phyloP scores from a whole-genome alignment of 2,888 invertebrate species.

The Hermaeophaga mercurialis region DNA sequence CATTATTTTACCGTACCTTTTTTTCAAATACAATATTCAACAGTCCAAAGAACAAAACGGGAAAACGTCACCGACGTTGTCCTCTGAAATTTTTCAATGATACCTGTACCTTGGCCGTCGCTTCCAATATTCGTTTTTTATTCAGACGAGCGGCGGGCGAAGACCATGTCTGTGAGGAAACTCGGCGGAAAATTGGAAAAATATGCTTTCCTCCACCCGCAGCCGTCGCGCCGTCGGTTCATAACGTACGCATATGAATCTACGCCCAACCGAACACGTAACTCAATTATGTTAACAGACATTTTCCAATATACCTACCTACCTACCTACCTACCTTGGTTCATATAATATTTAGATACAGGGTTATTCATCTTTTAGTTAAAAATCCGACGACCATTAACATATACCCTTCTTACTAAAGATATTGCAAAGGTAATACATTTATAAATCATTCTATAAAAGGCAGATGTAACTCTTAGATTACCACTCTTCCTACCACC shows the following conservation, averaged over 20 bases:
- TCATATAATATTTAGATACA: conserved; percentile 29
- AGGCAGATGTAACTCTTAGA: too few relatives aligned
- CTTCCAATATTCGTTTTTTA: conserved; percentile 18
- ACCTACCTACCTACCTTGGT: conserved; percentile 23
- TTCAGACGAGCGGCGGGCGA: conserved; percentile 1
- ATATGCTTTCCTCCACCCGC: conserved; percentile 18
- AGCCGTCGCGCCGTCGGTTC: conserved; percentile 27
- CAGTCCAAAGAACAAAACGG: not conserved
- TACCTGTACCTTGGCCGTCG: conserved; percentile 16
- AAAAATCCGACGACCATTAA: too few relatives aligned
- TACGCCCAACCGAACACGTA: conserved; percentile 46
- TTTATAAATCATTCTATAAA: too few relatives aligned
- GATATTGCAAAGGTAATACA: too few relatives aligned
- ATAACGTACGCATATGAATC: conserved; percentile 43
- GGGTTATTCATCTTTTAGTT: conserved; percentile 4
- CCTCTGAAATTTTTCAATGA: conserved; percentile 10
- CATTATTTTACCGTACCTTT: not conserved
- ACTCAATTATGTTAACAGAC: conserved; percentile 52
- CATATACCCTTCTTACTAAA: too few relatives aligned
- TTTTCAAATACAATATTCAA: not conserved
- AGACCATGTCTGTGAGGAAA: conserved; percentile 23
- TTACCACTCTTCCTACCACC: too few relatives aligned
- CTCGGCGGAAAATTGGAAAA: conserved; percentile 36
- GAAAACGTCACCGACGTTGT: conserved; percentile 1
- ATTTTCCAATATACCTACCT: conserved; percentile 46